Percentiles rank a stretch among this genome's conserved stretches.
phyloP scores from a whole-genome alignment of 2,113 vertebrate species.

The Apus apus region DNA sequence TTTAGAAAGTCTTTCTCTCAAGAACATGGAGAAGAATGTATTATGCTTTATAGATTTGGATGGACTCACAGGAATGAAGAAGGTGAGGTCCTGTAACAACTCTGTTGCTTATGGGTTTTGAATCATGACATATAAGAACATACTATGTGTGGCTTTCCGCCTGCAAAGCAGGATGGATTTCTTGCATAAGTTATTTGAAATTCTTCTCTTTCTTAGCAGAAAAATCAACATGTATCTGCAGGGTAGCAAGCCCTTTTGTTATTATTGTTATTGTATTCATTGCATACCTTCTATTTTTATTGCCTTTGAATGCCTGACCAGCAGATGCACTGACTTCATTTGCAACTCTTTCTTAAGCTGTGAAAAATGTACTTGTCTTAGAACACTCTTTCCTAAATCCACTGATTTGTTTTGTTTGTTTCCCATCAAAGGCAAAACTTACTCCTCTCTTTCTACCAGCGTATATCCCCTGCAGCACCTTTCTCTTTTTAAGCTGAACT shows the following conservation, averaged over 20 bases:
- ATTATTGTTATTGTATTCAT: background rate
- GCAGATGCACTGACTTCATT: background rate
- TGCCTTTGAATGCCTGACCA: background rate
- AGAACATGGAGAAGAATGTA: background rate
- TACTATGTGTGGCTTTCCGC: rapidly evolving
- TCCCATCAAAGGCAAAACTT: background rate
- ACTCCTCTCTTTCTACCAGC: background rate
- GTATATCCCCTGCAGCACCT: background rate
- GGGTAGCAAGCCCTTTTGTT: background rate
- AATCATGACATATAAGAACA: background rate
- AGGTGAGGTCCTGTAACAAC: background rate
- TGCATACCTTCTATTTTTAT: background rate
- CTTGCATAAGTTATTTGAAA: background rate
- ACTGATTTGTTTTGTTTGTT: background rate
- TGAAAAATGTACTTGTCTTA: background rate
- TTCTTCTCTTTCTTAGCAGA: background rate
- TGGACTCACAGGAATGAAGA: background rate
- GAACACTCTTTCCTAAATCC: background rate
- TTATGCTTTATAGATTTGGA: background rate
- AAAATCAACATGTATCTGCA: background rate
- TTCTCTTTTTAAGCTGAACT: background rate
- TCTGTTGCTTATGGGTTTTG: background rate
- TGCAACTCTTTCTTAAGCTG: background rate
- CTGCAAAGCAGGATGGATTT: background rate
- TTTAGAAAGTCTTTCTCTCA: background rate